Base-by-base conservation (phyloP, 2,888 invertebrate genomes). In the Drosophila flavopinicola region DNA sequence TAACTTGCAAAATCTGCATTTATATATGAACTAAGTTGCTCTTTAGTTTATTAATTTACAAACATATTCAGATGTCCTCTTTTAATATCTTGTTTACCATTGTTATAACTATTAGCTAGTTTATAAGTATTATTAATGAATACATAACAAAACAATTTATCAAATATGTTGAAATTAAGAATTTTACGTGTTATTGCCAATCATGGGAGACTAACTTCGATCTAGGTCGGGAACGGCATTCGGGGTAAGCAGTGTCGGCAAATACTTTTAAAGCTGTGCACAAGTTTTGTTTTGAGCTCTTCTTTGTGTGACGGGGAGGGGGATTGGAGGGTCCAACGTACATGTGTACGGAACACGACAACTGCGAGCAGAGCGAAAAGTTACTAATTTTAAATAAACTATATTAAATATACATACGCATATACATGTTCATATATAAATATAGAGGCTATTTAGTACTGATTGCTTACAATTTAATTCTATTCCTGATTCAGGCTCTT, bases 401-500 rank as follows among this genome's bases (percentile, higher is more conserved):
- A 79, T 35, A 45, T 68, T 73, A 77, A 58, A 69, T 76, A 71
- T 59, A 77, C 47, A 75, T 66, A 70, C 47, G 63, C 56, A 80
- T 68, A 77, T 71, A 63, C 53, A 78, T 67, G 61, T 57, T 56
- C 38, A 42, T 66, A 73, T 54, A 64, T 78, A 71, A 72, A 70
- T 73, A 67, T 75, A 77, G 63, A 71, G 75, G 79, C 83, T 79
- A 83, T 70, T 53, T 83, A 64, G 79, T 68, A 67, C 54, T 60
- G 78, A 59, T 75, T 71, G 68, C 78, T 77, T 77, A 77, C 51
- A 69, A 65, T 45, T 63, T 72, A 82, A 41, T 75, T 75, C 87
- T 89, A 89, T 88, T 89, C 90, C 90, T 93, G 93, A 86, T 94
- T 94, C 90, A 95, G 94, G 89, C 94, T 95, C 90, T 94, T 94